Conservation (phyloP, 2,797 vertebrate genomes). For the Rhincodon typus region DNA sequence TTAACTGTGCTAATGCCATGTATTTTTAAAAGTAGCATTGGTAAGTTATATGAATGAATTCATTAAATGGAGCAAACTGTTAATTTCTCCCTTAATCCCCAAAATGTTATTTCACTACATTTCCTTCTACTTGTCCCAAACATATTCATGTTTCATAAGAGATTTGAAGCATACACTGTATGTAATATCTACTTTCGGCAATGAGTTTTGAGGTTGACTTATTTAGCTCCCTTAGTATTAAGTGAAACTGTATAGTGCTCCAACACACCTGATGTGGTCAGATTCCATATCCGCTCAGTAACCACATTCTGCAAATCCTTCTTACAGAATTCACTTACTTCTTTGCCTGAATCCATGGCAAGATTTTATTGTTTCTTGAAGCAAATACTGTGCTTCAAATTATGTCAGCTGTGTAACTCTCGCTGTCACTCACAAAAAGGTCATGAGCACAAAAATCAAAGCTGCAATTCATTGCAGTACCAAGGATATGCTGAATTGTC, state of each 20-base stretch:
- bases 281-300: not conserved
- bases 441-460: not conserved
- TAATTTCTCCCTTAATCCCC: not conserved
- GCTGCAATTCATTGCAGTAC: not conserved
- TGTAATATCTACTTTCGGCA: not conserved
- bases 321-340: not conserved
- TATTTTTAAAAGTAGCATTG: not conserved
- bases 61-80: not conserved
- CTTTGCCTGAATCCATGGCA: too few species aligned
- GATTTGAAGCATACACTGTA: not conserved
- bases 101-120: not conserved
- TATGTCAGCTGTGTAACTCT: not conserved
- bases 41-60: not conserved
- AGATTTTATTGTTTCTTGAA: not conserved
- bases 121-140: not conserved
- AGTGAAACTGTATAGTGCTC: not conserved
- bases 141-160: not conserved
- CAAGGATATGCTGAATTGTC: not conserved
- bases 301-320: not conserved
- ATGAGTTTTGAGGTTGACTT: not conserved
- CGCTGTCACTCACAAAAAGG: not conserved
- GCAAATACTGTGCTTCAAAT: not conserved
- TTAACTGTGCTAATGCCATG: too few species aligned
- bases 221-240: not conserved
- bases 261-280: not conserved